Evolutionary conservation across 1,140 invertebrate genomes (phyloP), one percentile per base, ranked within the genome.

Genomic region (Cherax quadricarinatus): DNA sequence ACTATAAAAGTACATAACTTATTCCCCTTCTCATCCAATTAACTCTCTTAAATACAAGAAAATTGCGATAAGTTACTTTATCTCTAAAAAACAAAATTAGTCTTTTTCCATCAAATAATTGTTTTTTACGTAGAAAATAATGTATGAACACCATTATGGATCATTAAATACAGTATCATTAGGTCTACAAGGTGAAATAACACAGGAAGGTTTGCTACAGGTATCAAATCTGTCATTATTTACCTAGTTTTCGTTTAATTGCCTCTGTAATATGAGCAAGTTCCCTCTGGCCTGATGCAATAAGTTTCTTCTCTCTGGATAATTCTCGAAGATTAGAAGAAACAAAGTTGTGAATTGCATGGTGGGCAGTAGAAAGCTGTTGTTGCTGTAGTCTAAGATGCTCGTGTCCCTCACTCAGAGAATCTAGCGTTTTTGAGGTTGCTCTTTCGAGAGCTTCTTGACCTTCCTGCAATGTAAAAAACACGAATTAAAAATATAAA

Each of bases 261-360:
- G 96, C 95, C 93, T 96, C 95, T 12, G 96, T 96, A 95, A 97
- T 96, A 12, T 94, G 53, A 60, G 95, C 94, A 4, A 97, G 93
- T 93, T 97, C 95, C 88, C 94, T 94, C 91, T 97, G 96, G 24
- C 96, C 96, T 49, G 96, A 94, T 75, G 95, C 94, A 94, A 97
- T 97, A 7, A 97, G 93, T 48, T 95, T 95, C 94, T 97, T 97
- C 94, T 97, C 96, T 86, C 96, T 95, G 7, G 94, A 94, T 18
- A 97, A 94, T 57, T 96, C 94, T 87, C 95, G 95, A 70, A 97
- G 94, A 94, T 97, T 97, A 66, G 95, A 94, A 9, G 96, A 95
- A 3, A 97, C 95, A 21, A 96, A 95, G 57, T 95, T 94, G 92
- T 96, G 95, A 49, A 96, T 95, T 21, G 93, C 93, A 21, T 94